These are phyloP conservation scores for Alfaro cultratus DNA, from an alignment of 2,797 vertebrate species.

Conservation along the genomic window DNA sequence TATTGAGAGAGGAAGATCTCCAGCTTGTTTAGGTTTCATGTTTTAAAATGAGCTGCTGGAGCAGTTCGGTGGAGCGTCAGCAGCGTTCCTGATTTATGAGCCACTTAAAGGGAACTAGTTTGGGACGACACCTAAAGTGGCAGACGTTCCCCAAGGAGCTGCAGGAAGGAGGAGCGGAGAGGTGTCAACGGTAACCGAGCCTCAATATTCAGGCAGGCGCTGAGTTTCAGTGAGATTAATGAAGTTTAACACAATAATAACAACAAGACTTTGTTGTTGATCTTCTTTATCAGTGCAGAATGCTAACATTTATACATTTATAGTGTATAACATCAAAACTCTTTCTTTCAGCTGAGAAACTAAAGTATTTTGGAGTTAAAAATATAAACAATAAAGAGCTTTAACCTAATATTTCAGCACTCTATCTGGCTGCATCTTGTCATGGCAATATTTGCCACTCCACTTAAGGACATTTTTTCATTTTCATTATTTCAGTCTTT, in stretches of 20 bases:
- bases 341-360: not conserved
- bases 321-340: too few species aligned
- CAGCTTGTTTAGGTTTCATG: not conserved
- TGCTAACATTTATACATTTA: not conserved
- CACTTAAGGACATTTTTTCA: too few species aligned
- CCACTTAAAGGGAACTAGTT: constrained; percentile 7
- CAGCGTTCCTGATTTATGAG: not conserved
- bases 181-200: not conserved
- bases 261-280: not conserved
- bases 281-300: not conserved
- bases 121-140: constrained; percentile 5
- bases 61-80: not conserved
- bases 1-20: not conserved
- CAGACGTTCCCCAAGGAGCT: not conserved
- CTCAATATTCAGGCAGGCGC: not conserved
- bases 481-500: too few species aligned
- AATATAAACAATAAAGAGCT: too few species aligned
- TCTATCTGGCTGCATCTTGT: not conserved
- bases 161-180: not conserved
- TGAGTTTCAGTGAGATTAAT: not conserved
- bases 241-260: not conserved
- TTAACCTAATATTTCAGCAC: not conserved
- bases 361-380: not conserved
- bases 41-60: not conserved
- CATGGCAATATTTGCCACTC: not conserved